Conservation (phyloP, 2,797 vertebrate genomes). For the Thaleichthys pacificus region DNA sequence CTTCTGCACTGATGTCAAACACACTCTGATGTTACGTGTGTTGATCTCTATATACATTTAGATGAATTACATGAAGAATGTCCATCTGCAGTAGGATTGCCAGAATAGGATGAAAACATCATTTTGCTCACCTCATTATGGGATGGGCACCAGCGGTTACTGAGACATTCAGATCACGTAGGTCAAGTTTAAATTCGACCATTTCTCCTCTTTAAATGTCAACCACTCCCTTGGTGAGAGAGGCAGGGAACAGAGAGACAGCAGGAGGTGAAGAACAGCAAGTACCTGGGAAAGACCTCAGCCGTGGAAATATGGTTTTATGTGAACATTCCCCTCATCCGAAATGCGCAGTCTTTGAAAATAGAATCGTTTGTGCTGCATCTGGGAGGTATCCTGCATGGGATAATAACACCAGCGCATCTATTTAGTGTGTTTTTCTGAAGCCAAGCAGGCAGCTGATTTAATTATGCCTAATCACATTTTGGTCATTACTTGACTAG, state of each 20-base stretch:
- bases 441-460: slow-evolving; percentile 55
- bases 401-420: slow-evolving; percentile 4
- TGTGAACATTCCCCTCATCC: not conserved
- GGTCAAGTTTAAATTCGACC: slow-evolving; percentile 27
- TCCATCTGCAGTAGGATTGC: not conserved
- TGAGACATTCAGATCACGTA: slow-evolving; percentile 11
- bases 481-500: slow-evolving; percentile 50
- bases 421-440: slow-evolving; percentile 46
- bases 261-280: not conserved
- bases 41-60: slow-evolving; percentile 9
- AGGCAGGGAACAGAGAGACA: not conserved
- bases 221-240: slow-evolving; percentile 30
- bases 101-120: not conserved
- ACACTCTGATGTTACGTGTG: slow-evolving; percentile 28
- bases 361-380: not conserved
- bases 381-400: not conserved
- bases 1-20: slow-evolving; percentile 8
- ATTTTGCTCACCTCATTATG: slow-evolving; percentile 20
- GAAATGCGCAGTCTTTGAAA: not conserved
- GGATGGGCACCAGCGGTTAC: not conserved
- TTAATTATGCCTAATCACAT: slow-evolving; percentile 65
- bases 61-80: not conserved
- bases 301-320: not conserved
- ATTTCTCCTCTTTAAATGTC: slow-evolving; percentile 57
- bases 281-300: not conserved